Percentiles rank a stretch among this genome's conserved stretches.
Conservation (phyloP, 2,797 vertebrate species). For the Amniataba percoides region DNA sequence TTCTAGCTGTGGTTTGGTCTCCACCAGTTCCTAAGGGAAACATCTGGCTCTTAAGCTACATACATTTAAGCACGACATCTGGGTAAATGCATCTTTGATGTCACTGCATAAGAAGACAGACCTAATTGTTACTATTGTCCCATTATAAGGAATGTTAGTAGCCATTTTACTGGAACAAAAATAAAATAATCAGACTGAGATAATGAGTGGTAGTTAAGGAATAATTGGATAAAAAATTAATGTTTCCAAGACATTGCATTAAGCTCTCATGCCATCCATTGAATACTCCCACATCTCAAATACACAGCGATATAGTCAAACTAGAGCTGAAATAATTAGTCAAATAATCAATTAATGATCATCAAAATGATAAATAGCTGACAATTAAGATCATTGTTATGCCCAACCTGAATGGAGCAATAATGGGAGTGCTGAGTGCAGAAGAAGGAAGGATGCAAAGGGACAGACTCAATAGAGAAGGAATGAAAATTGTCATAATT, state of each 20-base stretch:
- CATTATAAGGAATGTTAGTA: not conserved
- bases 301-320: not conserved
- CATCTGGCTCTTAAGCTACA: not conserved
- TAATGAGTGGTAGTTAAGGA: not conserved
- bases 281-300: not conserved
- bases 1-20: not conserved
- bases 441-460: conserved; percentile 9
- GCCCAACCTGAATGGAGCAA: not conserved
- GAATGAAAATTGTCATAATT: not conserved
- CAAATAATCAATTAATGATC: not conserved
- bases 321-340: not conserved
- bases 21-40: not conserved
- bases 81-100: not conserved
- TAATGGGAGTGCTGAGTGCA: not conserved
- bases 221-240: not conserved
- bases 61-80: not conserved
- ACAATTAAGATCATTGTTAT: not conserved
- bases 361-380: not conserved
- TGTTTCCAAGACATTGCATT: not conserved
- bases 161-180: not conserved
- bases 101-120: too few relatives aligned
- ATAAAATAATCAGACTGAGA: not conserved
- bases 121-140: not conserved
- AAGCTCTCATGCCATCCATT: not conserved
- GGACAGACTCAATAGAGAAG: not conserved